Evolutionary conservation across 2,797 vertebrate species (phyloP).

Genomic region (Hemitrygon akajei): DNA sequence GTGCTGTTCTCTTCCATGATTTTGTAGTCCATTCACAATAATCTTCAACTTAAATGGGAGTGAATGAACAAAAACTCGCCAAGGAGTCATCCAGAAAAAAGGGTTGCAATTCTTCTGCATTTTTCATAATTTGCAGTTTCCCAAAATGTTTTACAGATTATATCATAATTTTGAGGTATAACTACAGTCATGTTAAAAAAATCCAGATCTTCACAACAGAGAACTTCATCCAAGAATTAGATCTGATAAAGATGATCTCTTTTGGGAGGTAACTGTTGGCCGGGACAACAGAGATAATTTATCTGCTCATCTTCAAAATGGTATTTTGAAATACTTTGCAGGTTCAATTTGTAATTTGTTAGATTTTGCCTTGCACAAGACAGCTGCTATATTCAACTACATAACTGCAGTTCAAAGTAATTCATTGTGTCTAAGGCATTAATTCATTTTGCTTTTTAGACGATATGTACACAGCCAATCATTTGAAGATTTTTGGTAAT

Average conservation of each 20-base stretch:
- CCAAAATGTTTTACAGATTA: no score
- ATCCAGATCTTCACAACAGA: no score
- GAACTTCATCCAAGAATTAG: no score
- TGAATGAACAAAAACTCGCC: background rate
- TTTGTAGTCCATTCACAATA: background rate
- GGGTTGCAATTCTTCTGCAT: no score
- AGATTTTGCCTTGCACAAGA: background rate
- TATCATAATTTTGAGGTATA: no score
- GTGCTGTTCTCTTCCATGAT: background rate
- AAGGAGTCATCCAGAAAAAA: background rate
- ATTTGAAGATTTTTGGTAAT: background rate
- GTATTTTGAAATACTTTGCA: no score
- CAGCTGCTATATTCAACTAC: background rate
- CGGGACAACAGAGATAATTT: no score
- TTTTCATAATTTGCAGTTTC: no score
- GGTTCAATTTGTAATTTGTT: background rate
- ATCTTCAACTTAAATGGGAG: background rate
- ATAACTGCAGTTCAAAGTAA: background rate
- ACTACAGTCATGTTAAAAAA: no score
- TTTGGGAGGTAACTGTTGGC: no score
- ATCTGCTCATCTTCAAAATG: no score
- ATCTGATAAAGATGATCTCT: no score
- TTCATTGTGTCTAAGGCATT: background rate
- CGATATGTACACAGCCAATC: background rate
- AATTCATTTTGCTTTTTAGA: background rate